These are phyloP conservation scores for Chromobotia macracanthus DNA, from an alignment of 2,797 vertebrate genomes.

Conservation along the genomic window DNA sequence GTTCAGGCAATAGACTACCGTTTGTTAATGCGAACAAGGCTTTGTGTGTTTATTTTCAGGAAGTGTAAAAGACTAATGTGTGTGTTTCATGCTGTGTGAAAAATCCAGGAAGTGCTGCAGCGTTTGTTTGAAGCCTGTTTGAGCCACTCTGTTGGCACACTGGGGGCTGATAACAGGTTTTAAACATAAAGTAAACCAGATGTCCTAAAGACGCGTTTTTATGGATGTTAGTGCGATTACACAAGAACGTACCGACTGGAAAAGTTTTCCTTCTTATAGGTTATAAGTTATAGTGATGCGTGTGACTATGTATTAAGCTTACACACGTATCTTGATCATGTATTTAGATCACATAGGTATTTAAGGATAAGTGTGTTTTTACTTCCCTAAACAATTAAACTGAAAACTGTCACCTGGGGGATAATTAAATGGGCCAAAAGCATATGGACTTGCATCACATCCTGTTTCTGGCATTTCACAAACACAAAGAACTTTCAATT, in stretches of 20 bases:
- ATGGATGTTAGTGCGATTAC: neutral
- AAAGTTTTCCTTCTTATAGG: too few species aligned
- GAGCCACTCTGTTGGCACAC: neutral
- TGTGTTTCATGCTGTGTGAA: conserved; percentile 1
- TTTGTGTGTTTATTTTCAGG: conserved; percentile 20
- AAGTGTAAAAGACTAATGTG: conserved; percentile 8
- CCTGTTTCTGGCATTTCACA: neutral
- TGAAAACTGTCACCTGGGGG: too few species aligned
- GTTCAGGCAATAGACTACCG: neutral
- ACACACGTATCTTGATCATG: too few species aligned
- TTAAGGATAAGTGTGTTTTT: too few species aligned
- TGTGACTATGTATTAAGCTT: too few species aligned
- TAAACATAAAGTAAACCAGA: neutral
- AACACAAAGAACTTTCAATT: neutral
- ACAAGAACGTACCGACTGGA: too few species aligned
- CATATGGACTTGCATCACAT: neutral
- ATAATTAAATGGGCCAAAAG: neutral
- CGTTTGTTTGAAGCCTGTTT: neutral
- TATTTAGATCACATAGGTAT: too few species aligned
- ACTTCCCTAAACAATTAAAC: too few species aligned
- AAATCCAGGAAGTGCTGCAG: conserved; percentile 11
- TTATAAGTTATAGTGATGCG: too few species aligned
- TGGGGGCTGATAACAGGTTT: neutral
- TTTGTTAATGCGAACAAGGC: conserved; percentile 27
- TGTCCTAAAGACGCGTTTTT: neutral